Conservation (phyloP, 2,113 vertebrate species). For the Carlito syrichta region DNA sequence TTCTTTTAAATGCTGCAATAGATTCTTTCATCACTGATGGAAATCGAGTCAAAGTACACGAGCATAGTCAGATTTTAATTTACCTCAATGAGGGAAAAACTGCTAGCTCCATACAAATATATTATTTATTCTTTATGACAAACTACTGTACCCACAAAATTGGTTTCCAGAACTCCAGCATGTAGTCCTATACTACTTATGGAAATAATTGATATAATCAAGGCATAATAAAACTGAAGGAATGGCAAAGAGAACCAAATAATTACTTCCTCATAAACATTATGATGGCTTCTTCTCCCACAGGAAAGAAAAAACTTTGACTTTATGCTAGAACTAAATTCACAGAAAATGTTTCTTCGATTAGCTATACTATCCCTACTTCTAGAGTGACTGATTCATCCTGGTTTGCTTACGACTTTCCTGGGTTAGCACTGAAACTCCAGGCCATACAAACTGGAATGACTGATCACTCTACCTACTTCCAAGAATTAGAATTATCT, state of each 20-base stretch:
- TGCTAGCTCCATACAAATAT: slow-evolving; percentile 70
- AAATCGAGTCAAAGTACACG: slow-evolving; percentile 67
- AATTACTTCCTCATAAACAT: slow-evolving; percentile 36
- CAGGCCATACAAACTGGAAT: background rate
- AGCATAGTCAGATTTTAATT: slow-evolving; percentile 75
- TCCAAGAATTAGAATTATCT: background rate
- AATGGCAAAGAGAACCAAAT: slow-evolving; percentile 24
- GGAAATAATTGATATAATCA: slow-evolving; percentile 66
- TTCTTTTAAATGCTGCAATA: slow-evolving; percentile 64
- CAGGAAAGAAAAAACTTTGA: slow-evolving; percentile 8
- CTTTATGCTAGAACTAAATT: background rate
- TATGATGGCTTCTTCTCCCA: background rate
- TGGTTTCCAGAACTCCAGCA: slow-evolving; percentile 72
- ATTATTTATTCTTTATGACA: slow-evolving; percentile 73
- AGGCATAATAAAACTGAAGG: slow-evolving; percentile 53
- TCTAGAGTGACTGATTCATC: background rate
- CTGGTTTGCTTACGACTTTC: background rate
- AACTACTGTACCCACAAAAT: slow-evolving; percentile 75
- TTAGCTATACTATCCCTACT: background rate
- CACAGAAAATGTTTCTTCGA: background rate
- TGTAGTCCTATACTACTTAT: slow-evolving; percentile 54
- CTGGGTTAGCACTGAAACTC: background rate
- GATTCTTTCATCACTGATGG: slow-evolving; percentile 61
- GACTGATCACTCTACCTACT: background rate
- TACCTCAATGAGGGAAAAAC: slow-evolving; percentile 66